A percentile compares a stretch with the other conserved stretches of the same genome.
Evolutionary conservation across 2,797 vertebrate species (phyloP).

Genomic region (Garrulus glandarius): DNA sequence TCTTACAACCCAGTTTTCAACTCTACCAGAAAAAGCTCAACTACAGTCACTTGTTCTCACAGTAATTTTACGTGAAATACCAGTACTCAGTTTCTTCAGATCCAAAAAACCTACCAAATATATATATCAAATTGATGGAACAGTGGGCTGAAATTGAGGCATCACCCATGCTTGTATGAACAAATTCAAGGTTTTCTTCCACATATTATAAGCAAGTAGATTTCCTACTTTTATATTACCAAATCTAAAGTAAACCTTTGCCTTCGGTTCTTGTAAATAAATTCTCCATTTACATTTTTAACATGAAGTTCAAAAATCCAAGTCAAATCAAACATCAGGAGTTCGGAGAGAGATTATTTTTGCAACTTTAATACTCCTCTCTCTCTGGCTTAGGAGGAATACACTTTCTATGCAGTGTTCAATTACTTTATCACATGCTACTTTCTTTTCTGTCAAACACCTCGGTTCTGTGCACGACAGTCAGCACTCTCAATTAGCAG

Average conservation of each 20-base stretch:
- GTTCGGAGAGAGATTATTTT: neutral
- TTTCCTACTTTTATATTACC: neutral
- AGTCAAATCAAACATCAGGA: neutral
- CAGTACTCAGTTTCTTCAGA: neutral
- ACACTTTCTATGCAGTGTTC: neutral
- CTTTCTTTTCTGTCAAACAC: neutral
- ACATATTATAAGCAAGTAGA: neutral
- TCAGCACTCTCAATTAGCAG: neutral
- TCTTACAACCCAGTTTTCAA: neutral
- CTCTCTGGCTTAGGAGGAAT: neutral
- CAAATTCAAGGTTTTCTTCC: neutral
- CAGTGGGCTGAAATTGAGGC: neutral
- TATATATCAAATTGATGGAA: neutral
- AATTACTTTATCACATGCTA: neutral
- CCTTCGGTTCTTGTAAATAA: neutral
- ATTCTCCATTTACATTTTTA: neutral
- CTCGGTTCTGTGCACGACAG: neutral
- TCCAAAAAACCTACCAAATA: neutral
- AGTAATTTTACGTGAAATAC: neutral
- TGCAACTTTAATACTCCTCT: neutral
- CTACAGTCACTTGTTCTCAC: neutral
- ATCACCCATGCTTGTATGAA: neutral
- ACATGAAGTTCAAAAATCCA: neutral
- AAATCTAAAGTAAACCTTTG: neutral
- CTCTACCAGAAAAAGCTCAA: neutral